phyloP scores from a whole-genome alignment of 2,797 vertebrate species.

The Triplophysa bombifrons region DNA sequence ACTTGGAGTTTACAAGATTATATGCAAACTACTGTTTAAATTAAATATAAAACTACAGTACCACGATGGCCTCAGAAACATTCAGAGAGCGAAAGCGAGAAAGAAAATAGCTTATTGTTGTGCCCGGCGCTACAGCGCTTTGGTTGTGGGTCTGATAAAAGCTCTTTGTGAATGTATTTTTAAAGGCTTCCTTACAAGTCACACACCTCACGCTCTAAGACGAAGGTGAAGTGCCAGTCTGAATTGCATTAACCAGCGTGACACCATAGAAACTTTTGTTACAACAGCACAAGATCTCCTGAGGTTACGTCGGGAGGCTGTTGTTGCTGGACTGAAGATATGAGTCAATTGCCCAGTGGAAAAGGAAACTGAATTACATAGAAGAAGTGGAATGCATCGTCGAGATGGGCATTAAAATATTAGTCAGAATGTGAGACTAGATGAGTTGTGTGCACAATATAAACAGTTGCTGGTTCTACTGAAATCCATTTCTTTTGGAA shows the following conservation, averaged over 20 bases:
- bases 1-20: constrained; percentile 34
- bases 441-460: constrained; percentile 6
- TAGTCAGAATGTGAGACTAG: constrained; percentile 9
- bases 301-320: constrained; percentile 48
- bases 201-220: constrained; percentile 31
- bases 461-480: not conserved
- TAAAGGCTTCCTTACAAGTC: constrained; percentile 53
- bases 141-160: constrained; percentile 59
- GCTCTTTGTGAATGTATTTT: constrained; percentile 60
- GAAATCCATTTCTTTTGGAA: not conserved
- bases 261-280: constrained; percentile 64
- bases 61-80: constrained; percentile 1
- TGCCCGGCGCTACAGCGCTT: constrained; percentile 28
- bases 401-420: not conserved
- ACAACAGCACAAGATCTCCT: constrained; percentile 55
- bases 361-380: constrained; percentile 21
- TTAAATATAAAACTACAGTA: constrained; percentile 35
- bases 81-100: constrained; percentile 11
- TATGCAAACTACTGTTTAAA: constrained; percentile 41
- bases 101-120: constrained; percentile 22
- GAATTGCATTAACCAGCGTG: constrained; percentile 58
- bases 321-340: constrained; percentile 59
- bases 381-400: not conserved
- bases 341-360: constrained; percentile 54
- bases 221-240: constrained; percentile 52